Conservation (phyloP, 2,888 invertebrate genomes). For the Lasioglossum figueresi region DNA sequence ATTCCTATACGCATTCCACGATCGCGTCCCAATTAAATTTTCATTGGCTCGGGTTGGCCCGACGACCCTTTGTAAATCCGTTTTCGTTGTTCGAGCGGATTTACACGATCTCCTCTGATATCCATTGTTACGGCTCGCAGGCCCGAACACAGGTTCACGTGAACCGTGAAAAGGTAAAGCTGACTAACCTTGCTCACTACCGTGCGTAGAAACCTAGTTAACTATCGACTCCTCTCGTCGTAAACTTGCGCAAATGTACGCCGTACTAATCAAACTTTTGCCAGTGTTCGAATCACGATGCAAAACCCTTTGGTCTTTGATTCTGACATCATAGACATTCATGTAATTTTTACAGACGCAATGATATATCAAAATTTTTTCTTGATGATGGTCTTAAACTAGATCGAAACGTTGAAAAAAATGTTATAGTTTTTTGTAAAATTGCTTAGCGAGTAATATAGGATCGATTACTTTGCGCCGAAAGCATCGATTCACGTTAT, state of each 20-base stretch:
- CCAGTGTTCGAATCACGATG: neutral
- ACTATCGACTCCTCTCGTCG: neutral
- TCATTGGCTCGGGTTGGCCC: neutral
- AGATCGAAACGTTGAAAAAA: too few relatives aligned
- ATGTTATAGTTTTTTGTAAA: too few relatives aligned
- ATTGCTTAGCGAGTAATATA: too few relatives aligned
- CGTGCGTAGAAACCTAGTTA: constrained; percentile 4
- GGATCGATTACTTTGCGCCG: too few relatives aligned
- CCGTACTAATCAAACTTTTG: neutral
- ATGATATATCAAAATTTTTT: too few relatives aligned
- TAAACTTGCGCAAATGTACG: neutral
- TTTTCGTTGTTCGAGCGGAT: constrained; percentile 7
- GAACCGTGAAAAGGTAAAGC: constrained; percentile 2
- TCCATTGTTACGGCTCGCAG: neutral
- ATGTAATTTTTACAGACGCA: too few relatives aligned
- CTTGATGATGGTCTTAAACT: too few relatives aligned
- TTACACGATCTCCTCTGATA: neutral
- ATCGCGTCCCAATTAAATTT: constrained; percentile 21
- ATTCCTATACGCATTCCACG: constrained; percentile 1
- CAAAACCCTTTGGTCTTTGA: neutral
- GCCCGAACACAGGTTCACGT: neutral
- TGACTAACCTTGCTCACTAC: constrained; percentile 4
- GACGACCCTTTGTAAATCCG: neutral
- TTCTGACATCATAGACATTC: neutral
- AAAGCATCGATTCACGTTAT: too few relatives aligned